Base-by-base conservation (phyloP, 2,113 vertebrate genomes). In the Hippopotamus amphibius region DNA sequence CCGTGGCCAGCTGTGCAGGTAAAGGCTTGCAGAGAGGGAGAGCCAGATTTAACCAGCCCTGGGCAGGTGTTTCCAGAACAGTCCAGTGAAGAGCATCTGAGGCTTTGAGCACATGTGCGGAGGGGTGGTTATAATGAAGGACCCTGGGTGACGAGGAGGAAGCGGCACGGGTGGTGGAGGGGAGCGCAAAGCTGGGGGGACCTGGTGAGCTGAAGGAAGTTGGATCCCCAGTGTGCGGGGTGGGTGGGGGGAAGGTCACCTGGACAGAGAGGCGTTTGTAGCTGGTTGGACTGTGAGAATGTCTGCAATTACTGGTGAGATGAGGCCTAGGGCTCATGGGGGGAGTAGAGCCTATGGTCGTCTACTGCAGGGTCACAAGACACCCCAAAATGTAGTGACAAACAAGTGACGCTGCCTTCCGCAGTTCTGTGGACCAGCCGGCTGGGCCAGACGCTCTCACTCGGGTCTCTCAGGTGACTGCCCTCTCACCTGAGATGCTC, bases 101-200 rank as follows among this genome's bases (percentile, higher is more conserved):
- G 89, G 48, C 55, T 9, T 28, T 28, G 37, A 12, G 13, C 9
- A 26, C 7, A 5, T 2, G 7, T n/a, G 30, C 43, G 11, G 65
- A 26, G 48, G 26, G 17, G 3, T 0, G 26, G 55, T 43, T 7
- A 7, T 13, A 53, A 12, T 1, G 5, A 17, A 1, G 14, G 53
- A 26, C 33, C 7, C 15, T 14, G 17, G 77, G 63, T 7, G 1
- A 8, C 5, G 0, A 48, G 50, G 79, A 8, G 22, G 55, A 16
- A 1, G 2, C 6, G 63, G 33, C 28, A 6, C 0, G 6, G 22
- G 37, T 28, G 13, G 22, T 53, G 17, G 17, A 71, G 66, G 14
- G 37, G 13, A 16, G 66, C 7, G 55, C 55, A 21, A 57, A 57
- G 19, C 55, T 57, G 55, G 55, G 19, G 55, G 7, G 7, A 37